Evolutionary conservation across 2,888 invertebrate species (phyloP), one percentile per base, ranked within the genome.

Genomic region (Caradrina kadenii): DNA sequence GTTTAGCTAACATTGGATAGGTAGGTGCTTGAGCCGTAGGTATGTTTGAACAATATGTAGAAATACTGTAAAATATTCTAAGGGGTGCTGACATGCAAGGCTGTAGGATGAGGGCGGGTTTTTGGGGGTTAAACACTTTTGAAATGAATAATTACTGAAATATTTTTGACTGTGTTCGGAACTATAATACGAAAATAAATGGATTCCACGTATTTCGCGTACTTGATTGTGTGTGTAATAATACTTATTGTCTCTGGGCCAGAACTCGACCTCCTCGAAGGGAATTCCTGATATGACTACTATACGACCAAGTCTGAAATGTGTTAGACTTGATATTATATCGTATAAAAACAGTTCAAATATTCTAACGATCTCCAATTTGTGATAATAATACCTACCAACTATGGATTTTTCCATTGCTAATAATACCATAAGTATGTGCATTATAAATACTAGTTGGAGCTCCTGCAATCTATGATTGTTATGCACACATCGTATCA

Each of bases 371-470:
- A 48, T 49, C 48, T 10, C n/a, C 8, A n/a, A 65, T 63, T 26
- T 62, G 13, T 45, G 22, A 52, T 61, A 35, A 61, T 56, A 22
- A 50, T 45, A n/a, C 4, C 22, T 35, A 35, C 11, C 21, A 42
- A n/a, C 56, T n/a, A 45, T 31, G 62, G 19, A 53, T 53, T 65
- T 66, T 80, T 63, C 76, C 21, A 52, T 17, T 4, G 8, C 26
- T 69, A 60, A 69, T 63, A 63, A 71, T 64, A 64, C 7, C 13
- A 15, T 26, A 54, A 35, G 39, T 26, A 54, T 22, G 31, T 63
- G 39, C 21, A 35, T 48, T 54, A 59, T 52, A 69, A 68, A 69
- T 79, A 65, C 80, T 42, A 42, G 61, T 63, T 62, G 7, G 8
- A 52, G 4, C n/a, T 55, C 22, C 63, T 56, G 50, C 64, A 48